Percentiles rank a stretch among this genome's conserved stretches.
Conservation (phyloP, 1,140 invertebrate species). For the Coelopa frigida region DNA sequence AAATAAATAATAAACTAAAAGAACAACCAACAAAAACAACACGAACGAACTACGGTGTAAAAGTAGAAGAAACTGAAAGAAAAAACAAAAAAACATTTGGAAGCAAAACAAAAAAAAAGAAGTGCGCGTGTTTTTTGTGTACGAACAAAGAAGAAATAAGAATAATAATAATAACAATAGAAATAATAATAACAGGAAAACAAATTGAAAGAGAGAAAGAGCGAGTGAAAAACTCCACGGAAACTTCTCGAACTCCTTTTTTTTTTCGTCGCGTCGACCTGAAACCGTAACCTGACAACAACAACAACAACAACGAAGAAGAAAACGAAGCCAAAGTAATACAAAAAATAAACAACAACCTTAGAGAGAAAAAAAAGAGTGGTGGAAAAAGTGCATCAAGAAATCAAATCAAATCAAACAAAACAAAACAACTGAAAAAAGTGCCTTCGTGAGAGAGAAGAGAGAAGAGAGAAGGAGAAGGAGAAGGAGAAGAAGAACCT, state of each 20-base stretch:
- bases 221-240: neutral
- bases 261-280: too few relatives aligned
- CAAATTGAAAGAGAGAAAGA: neutral
- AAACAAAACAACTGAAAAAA: too few relatives aligned
- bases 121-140: neutral
- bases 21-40: too few relatives aligned
- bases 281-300: too few relatives aligned
- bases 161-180: constrained; percentile 1
- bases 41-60: too few relatives aligned
- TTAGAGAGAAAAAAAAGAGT: constrained; percentile 3
- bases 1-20: constrained; percentile 3
- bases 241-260: constrained; percentile 2
- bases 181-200: neutral
- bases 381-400: neutral
- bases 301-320: neutral
- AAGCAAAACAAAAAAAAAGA: constrained; percentile 3
- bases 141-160: constrained; percentile 1
- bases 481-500: constrained; percentile 6
- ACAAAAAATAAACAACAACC: constrained; percentile 6
- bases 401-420: neutral
- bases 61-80: neutral
- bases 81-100: constrained; percentile 2
- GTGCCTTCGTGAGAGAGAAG: too few relatives aligned
- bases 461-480: too few relatives aligned
- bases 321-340: neutral